Conservation (phyloP, 92 coral and sea anemone genomes). For the Porites divaricata region DNA sequence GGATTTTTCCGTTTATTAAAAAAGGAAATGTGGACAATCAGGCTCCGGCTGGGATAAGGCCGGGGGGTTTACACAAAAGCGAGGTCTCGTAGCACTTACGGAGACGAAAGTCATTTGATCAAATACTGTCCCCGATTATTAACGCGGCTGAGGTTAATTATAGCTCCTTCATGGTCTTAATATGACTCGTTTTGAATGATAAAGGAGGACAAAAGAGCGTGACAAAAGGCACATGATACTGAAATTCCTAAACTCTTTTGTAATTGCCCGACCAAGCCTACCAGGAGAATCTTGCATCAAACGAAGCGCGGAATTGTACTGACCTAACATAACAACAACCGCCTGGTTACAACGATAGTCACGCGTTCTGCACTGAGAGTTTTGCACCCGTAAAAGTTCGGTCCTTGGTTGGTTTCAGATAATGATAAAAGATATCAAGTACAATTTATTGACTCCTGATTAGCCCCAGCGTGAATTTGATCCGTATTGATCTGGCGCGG, state of each 20-base stretch:
- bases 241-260: slow-evolving; percentile 35
- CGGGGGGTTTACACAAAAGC: background rate
- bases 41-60: too few species aligned
- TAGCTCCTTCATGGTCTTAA: slow-evolving; percentile 25
- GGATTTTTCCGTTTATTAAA: too few species aligned
- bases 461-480: slow-evolving; percentile 20
- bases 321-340: background rate
- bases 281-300: background rate
- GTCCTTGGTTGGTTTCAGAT: background rate
- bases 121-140: background rate
- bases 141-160: slow-evolving; percentile 22
- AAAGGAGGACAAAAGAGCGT: slow-evolving; percentile 21
- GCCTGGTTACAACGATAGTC: background rate
- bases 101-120: too few species aligned
- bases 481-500: slow-evolving; percentile 21
- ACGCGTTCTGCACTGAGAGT: slow-evolving; percentile 20
- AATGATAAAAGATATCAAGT: slow-evolving; percentile 14
- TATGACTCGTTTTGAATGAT: slow-evolving; percentile 9
- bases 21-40: too few species aligned
- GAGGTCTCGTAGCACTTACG: background rate
- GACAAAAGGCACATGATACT: slow-evolving; percentile 6
- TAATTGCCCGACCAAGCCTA: slow-evolving; percentile 14
- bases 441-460: slow-evolving; percentile 5
- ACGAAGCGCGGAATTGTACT: background rate
- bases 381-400: background rate